Base-by-base conservation (phyloP, 2,888 invertebrate species). In the Calliopum simillimum region DNA sequence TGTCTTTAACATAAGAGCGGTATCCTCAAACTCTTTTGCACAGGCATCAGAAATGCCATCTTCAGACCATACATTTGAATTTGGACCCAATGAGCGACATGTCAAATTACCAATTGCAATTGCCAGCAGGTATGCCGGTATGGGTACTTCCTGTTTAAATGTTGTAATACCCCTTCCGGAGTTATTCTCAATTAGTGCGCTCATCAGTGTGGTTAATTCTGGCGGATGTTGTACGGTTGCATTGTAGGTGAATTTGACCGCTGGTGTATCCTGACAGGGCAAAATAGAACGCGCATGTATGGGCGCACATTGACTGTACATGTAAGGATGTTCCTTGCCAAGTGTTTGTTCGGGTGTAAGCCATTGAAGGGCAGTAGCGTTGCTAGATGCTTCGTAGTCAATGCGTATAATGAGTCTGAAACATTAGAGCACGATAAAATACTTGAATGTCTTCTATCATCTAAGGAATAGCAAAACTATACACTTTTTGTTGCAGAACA, bases 181-280 rank as follows among this genome's bases (percentile, higher is more conserved):
- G 43, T 83, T 78, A 64, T 87, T 86, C 11, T 86, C 84, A 5
- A 91, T 87, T 5, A 94, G 83, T 0, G 97, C 97, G 79, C 97
- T 96, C 97, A 98, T 97, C 16, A 98, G 86, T 0, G 94, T 94
- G 0, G 92, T 93, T 76, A 96, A 88, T 73, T 92, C 91, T 12
- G 87, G 86, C 0, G 94, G 93, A 19, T 93, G 94, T 1, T 90
- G 89, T 64, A 97, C 84, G 83, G 88, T 85, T 8, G 95, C 95
- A 67, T 90, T 88, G 83, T 96, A 98, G 0, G 94, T 92, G 76
- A 92, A 91, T 87, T 98, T 98, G 0, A 97, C 94, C 0, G 92
- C 90, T 0, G 98, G 97, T 0, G 96, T 92, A 87, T 98, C 96
- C 87, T 98, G 97, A 81, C 97, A 97, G 0, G 98, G 98, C 3